Evolutionary conservation across 1,140 invertebrate species (phyloP).

Genomic region (Dendroctonus valens): DNA sequence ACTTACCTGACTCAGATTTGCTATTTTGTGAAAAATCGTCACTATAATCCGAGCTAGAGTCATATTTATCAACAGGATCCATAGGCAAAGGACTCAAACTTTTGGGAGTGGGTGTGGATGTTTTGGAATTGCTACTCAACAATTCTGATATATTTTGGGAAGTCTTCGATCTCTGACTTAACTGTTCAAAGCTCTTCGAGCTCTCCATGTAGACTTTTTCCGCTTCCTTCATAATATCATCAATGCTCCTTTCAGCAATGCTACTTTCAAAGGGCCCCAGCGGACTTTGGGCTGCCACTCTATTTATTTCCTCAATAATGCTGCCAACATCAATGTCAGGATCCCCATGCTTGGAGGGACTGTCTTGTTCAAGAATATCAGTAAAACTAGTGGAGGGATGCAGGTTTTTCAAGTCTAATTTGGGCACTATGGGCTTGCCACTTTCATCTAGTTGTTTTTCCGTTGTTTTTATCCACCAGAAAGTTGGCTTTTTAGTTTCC

Average conservation of each 20-base stretch:
- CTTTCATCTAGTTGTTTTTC: slow-evolving; percentile 29
- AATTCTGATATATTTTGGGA: slow-evolving; percentile 46
- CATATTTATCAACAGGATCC: slow-evolving; percentile 35
- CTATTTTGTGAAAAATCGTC: slow-evolving; percentile 44
- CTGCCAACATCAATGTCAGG: slow-evolving; percentile 48
- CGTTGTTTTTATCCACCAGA: slow-evolving; percentile 47
- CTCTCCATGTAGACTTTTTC: slow-evolving; percentile 49
- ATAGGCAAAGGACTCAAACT: slow-evolving; percentile 46
- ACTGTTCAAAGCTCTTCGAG: slow-evolving; percentile 50
- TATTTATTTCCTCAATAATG: slow-evolving; percentile 50
- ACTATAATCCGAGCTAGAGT: slow-evolving; percentile 41
- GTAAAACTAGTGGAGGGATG: slow-evolving; percentile 41
- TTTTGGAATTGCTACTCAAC: slow-evolving; percentile 35
- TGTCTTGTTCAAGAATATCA: slow-evolving; percentile 46
- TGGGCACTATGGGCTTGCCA: slow-evolving; percentile 20
- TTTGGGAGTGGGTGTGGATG: slow-evolving; percentile 47
- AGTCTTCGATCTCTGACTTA: slow-evolving; percentile 46
- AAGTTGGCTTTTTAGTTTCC: slow-evolving; percentile 40
- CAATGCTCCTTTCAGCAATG: slow-evolving; percentile 43
- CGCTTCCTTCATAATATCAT: slow-evolving; percentile 49
- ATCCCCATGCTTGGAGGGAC: slow-evolving; percentile 33
- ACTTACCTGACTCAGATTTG: slow-evolving; percentile 32
- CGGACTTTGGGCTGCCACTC: slow-evolving; percentile 48
- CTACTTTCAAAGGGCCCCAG: slow-evolving; percentile 44
- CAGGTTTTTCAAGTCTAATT: slow-evolving; percentile 34